Evolutionary conservation across 2,113 vertebrate species (phyloP).

Genomic region (Hippocampus mohnikei): DNA sequence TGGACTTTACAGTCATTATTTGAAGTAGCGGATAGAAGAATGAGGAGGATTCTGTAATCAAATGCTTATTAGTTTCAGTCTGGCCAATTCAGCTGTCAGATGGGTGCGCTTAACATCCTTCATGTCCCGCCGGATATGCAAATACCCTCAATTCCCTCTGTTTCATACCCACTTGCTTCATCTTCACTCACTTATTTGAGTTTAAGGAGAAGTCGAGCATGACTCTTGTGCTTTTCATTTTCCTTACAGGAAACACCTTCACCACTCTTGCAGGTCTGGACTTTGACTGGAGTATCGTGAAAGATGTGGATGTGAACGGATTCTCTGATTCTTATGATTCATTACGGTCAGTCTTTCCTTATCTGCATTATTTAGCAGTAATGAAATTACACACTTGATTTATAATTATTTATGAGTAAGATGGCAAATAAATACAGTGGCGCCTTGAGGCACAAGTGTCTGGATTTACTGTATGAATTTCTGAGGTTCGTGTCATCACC

Average conservation of each 20-base stretch:
- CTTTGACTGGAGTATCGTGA: conserved; percentile 92
- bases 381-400: conserved; percentile 50
- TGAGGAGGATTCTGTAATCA: conserved; percentile 22
- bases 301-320: conserved; percentile 78
- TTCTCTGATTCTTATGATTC: conserved; percentile 86
- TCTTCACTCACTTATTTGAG: not conserved
- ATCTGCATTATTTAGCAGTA: not conserved
- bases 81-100: conserved; percentile 16
- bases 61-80: conserved; percentile 37
- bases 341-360: conserved; percentile 73
- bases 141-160: not conserved
- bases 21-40: conserved; percentile 17
- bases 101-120: not conserved
- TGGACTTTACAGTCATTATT: conserved; percentile 36
- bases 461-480: not conserved
- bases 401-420: conserved; percentile 30
- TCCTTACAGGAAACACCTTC: conserved; percentile 88
- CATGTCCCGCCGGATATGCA: conserved; percentile 9
- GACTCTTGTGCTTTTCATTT: conserved; percentile 1
- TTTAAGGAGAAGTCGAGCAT: not conserved
- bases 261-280: conserved; percentile 87
- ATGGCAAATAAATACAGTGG: not conserved
- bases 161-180: not conserved
- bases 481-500: not conserved
- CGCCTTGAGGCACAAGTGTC: not conserved